Conservation (phyloP, 2,888 invertebrate genomes). For the Plutella xylostella region DNA sequence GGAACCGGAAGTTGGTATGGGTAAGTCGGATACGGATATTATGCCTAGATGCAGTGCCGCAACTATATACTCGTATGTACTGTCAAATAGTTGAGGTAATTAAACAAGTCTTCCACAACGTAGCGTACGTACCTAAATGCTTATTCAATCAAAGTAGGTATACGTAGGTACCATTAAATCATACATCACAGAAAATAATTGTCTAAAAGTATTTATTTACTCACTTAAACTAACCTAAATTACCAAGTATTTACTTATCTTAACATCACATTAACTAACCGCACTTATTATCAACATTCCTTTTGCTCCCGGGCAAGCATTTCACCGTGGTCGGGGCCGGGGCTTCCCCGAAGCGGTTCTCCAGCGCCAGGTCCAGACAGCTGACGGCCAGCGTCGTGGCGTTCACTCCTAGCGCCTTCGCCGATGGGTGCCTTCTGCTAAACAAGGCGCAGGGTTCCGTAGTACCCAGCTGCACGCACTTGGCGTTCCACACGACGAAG, state of each 20-base stretch:
- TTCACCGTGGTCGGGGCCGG: not conserved
- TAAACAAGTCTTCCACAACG: no score
- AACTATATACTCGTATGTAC: no score
- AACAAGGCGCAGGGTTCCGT: constrained; percentile 52
- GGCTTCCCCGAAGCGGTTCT: constrained; percentile 34
- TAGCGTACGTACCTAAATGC: no score
- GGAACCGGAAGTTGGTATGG: no score
- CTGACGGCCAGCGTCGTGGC: constrained; percentile 67
- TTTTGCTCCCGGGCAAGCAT: constrained; percentile 44
- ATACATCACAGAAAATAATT: no score
- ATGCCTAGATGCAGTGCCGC: no score
- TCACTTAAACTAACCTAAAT: not conserved
- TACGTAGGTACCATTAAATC: no score
- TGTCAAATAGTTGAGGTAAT: no score
- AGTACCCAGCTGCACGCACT: constrained; percentile 51
- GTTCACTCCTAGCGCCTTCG: constrained; percentile 69
- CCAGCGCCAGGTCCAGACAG: constrained; percentile 53
- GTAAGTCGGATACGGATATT: no score
- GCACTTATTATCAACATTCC: constrained; percentile 37
- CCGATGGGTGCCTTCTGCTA: constrained; percentile 30
- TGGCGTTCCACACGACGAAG: constrained; percentile 46
- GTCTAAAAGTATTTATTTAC: not conserved
- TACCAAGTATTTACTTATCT: not conserved
- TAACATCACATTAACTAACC: not conserved
- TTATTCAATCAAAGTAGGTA: no score